Evolutionary conservation across 1,140 invertebrate genomes (phyloP).

Genomic region (Diuraphis noxia): DNA sequence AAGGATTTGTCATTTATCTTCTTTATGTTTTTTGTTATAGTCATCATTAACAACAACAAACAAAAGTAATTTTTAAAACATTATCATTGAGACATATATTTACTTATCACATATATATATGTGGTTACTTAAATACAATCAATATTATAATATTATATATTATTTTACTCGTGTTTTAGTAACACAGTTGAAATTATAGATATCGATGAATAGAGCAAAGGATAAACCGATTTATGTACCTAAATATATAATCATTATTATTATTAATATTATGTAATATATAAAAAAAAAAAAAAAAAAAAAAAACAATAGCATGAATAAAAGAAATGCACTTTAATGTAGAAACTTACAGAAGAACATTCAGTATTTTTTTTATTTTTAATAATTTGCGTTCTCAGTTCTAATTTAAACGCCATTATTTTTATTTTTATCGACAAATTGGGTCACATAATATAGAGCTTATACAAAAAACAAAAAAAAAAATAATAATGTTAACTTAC

Average conservation of each 20-base stretch:
- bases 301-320: constrained; percentile 50
- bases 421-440: constrained; percentile 50
- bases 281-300: neutral
- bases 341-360: constrained; percentile 53
- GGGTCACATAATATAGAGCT: constrained; percentile 50
- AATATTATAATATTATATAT: constrained; percentile 31
- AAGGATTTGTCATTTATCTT: constrained; percentile 18
- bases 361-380: constrained; percentile 23
- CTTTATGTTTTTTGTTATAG: neutral
- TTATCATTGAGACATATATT: constrained; percentile 31
- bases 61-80: constrained; percentile 3
- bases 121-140: constrained; percentile 9
- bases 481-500: constrained; percentile 51
- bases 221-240: constrained; percentile 9
- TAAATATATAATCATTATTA: neutral
- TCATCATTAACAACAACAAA: neutral
- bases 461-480: constrained; percentile 51
- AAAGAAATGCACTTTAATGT: constrained; percentile 54
- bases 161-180: neutral
- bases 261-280: constrained; percentile 11
- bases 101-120: constrained; percentile 24
- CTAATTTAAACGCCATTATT: constrained; percentile 47
- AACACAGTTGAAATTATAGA: constrained; percentile 33
- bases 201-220: constrained; percentile 42
- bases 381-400: constrained; percentile 32